Conservation (phyloP, 2,113 vertebrate genomes). For the Peucedramus taeniatus region DNA sequence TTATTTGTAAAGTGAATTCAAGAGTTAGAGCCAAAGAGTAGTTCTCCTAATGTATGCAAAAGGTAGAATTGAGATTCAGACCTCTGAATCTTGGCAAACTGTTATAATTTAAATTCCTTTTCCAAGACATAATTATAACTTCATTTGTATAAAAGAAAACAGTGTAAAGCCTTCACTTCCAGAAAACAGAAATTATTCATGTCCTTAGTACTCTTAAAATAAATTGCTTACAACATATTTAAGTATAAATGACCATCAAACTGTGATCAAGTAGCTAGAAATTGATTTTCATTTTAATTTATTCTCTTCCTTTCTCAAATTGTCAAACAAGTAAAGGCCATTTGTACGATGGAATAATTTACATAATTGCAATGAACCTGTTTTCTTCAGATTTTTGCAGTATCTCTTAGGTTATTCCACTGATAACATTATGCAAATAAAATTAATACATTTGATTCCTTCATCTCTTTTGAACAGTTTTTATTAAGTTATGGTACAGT, state of each 20-base stretch:
- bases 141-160: background rate
- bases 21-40: background rate
- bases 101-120: background rate
- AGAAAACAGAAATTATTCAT: background rate
- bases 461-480: background rate
- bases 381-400: background rate
- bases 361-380: background rate
- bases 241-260: background rate
- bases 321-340: background rate
- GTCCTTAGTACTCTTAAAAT: background rate
- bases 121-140: background rate
- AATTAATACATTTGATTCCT: background rate
- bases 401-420: background rate
- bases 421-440: background rate
- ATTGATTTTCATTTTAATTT: slow-evolving; percentile 38
- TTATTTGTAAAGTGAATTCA: background rate
- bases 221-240: background rate
- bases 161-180: background rate
- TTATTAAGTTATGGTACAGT: background rate
- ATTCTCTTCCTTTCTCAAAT: slow-evolving; percentile 9
- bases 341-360: background rate
- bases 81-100: background rate
- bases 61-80: background rate
- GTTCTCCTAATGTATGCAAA: background rate
- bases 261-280: background rate